Percentiles rank a stretch among this genome's conserved stretches.
Conservation (phyloP, 2,797 vertebrate species). For the Zalophus californianus region DNA sequence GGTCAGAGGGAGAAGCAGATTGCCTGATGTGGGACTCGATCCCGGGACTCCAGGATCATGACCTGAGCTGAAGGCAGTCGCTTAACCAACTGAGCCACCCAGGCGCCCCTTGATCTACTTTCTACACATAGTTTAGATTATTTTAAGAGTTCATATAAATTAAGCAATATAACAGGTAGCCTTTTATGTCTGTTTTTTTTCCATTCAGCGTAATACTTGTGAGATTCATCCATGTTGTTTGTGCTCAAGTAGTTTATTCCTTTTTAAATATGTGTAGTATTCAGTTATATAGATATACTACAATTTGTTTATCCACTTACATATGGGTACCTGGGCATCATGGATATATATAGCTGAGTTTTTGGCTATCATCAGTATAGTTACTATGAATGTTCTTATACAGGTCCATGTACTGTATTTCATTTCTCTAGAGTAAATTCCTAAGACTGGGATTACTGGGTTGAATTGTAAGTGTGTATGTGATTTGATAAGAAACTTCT, state of each 20-base stretch:
- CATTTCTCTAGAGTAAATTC: neutral
- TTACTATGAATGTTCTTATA: neutral
- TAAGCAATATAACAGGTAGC: neutral
- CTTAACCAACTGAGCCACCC: too few species aligned
- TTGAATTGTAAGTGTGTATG: neutral
- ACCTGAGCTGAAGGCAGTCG: too few species aligned
- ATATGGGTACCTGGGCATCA: neutral
- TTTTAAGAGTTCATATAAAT: neutral
- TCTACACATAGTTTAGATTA: neutral
- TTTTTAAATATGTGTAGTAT: neutral
- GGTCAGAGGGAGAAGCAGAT: too few species aligned
- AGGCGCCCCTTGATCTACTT: neutral
- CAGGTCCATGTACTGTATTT: neutral
- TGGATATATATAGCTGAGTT: neutral
- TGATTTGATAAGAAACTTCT: neutral
- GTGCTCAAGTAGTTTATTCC: neutral
- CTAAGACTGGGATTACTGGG: neutral
- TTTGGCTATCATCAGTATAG: neutral
- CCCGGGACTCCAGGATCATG: too few species aligned
- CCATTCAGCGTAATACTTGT: neutral
- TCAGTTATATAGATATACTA: neutral
- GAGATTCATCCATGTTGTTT: neutral
- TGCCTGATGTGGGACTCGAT: too few species aligned
- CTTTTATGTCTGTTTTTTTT: neutral
- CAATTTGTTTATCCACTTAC: neutral